Evolutionary conservation across 2,888 invertebrate genomes (phyloP).

Genomic region (Drosophila setosimentum): DNA sequence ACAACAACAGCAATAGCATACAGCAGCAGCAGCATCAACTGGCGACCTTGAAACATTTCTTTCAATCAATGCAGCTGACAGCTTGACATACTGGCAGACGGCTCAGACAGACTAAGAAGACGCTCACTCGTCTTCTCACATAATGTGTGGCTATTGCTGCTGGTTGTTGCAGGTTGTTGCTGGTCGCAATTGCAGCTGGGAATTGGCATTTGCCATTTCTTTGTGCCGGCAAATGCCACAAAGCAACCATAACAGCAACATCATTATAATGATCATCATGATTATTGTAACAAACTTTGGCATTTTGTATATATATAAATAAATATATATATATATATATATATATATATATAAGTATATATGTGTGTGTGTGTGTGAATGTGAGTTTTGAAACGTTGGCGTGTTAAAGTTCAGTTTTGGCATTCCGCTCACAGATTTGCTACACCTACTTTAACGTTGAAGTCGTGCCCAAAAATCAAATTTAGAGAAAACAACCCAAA

Average conservation of each 20-base stretch:
- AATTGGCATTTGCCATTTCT: constrained; percentile 76
- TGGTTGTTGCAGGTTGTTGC: background rate
- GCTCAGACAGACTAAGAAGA: constrained; percentile 3
- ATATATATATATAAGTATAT: background rate
- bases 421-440: constrained; percentile 39
- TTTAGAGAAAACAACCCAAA: background rate
- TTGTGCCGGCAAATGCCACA: constrained; percentile 74
- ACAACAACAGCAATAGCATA: constrained; percentile 20
- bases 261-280: constrained; percentile 30
- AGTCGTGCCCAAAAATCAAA: constrained; percentile 20
- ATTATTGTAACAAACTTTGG: constrained; percentile 55
- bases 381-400: constrained; percentile 38
- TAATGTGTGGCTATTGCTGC: constrained; percentile 6
- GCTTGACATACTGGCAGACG: constrained; percentile 13
- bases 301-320: constrained; percentile 46
- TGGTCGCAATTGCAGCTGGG: constrained; percentile 44
- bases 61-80: constrained; percentile 55
- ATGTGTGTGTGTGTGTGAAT: constrained; percentile 13
- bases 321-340: background rate
- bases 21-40: constrained; percentile 40
- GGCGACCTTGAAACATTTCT: constrained; percentile 73
- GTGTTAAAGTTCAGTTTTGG: constrained; percentile 77
- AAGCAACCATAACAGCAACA: constrained; percentile 44
- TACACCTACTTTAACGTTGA: constrained; percentile 37
- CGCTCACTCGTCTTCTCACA: constrained; percentile 9